Evolutionary conservation across 2,888 invertebrate genomes (phyloP), one percentile per base, ranked within the genome.

Genomic region (Branchellion lobata): DNA sequence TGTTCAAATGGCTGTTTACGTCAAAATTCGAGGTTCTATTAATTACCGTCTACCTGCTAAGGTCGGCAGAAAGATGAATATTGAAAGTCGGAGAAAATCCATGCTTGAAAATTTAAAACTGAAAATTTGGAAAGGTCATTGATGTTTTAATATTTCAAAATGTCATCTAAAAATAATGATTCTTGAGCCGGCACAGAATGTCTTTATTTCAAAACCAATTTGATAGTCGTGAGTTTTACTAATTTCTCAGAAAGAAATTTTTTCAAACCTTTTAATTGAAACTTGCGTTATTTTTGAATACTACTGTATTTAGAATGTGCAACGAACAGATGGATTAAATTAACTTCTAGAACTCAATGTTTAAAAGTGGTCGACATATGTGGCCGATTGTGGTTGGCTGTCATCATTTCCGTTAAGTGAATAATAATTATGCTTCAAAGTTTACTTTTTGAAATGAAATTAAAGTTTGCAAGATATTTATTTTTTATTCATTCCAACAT

Each of bases 351-450:
- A 69, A 69, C 3, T 21, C 33, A 69, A 69, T n/a, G 69, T 69
- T 69, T 31, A 69, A 34, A 69, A 69, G n/a, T 29, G 34, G n/a
- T 24, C 51, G 36, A 73, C 34, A 53, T 73, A 73, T 79, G 79
- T 79, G 79, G 73, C 79, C 47, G 24, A 73, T 36, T 79, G 47
- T 61, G 72, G 74, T 79, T 79, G 79, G 79, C 61, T 61, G 40
- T n/a, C 31, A 79, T 79, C 79, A 79, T 74, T 74, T 79, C 79
- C 79, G 75, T 27, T 8, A 40, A 14, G 14, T 40, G 14, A 40
- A 40, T 40, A 40, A 8, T 40, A 40, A 40, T 14, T 40, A 8
- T 8, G 40, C n/a, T n/a, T n/a, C n/a, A n/a, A n/a, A n/a, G n/a
- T n/a, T n/a, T n/a, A n/a, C n/a, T n/a, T n/a, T n/a, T 8, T 40